These are phyloP conservation scores for Diabrotica virgifera DNA, from an alignment of 1,140 invertebrate genomes.

Conservation along the genomic window DNA sequence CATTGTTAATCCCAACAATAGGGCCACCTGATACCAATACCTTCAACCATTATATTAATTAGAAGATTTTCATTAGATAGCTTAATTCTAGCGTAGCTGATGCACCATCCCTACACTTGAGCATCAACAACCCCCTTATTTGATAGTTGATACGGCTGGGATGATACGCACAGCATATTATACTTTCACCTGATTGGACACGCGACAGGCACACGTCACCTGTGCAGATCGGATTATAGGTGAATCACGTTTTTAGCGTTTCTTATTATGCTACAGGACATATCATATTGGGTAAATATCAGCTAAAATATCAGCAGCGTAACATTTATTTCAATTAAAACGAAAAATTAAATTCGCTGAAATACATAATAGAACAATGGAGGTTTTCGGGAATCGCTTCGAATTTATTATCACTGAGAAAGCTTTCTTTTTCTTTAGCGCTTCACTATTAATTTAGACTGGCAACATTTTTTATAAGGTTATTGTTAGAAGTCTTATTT, in stretches of 20 bases:
- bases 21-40: not conserved
- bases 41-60: not conserved
- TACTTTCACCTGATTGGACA: slow-evolving; percentile 29
- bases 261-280: not conserved
- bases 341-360: too few relatives aligned
- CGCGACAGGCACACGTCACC: slow-evolving; percentile 35
- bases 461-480: too few relatives aligned
- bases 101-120: slow-evolving; percentile 5
- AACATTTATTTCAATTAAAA: too few relatives aligned
- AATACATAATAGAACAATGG: too few relatives aligned
- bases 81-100: not conserved
- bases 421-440: too few relatives aligned
- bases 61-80: slow-evolving; percentile 2
- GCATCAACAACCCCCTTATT: slow-evolving; percentile 8
- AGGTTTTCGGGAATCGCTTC: too few relatives aligned
- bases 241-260: slow-evolving; percentile 21
- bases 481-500: too few relatives aligned
- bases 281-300: too few relatives aligned
- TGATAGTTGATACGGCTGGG: slow-evolving; percentile 12
- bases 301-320: too few relatives aligned
- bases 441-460: too few relatives aligned
- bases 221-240: slow-evolving; percentile 36
- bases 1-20: not conserved
- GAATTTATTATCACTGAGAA: too few relatives aligned
- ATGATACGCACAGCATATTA: slow-evolving; percentile 6